Conservation (phyloP, 2,797 vertebrate genomes). For the Trachops cirrhosus region DNA sequence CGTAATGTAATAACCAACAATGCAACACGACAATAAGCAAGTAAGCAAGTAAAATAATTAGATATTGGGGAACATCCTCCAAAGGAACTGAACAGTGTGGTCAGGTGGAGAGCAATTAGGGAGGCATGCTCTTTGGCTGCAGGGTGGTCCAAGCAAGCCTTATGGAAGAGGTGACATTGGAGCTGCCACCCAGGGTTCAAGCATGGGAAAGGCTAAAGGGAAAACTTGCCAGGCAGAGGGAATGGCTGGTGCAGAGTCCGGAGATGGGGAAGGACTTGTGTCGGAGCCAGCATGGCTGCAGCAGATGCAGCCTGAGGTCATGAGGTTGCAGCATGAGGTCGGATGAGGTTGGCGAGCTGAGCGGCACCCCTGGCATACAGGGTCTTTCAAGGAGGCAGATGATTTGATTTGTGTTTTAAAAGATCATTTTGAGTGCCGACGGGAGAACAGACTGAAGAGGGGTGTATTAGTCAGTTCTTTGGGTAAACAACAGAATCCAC, state of each 20-base stretch:
- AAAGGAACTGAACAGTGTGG: neutral
- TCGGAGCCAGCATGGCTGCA: neutral
- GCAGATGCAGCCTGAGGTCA: fast-evolving
- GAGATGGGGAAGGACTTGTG: neutral
- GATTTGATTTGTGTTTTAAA: neutral
- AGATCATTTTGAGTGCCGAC: neutral
- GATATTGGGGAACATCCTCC: neutral
- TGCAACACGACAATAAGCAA: neutral
- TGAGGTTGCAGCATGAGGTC: too few species aligned
- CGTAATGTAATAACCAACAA: neutral
- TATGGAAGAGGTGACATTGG: neutral
- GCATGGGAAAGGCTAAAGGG: neutral
- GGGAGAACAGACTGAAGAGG: neutral
- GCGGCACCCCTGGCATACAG: fast-evolving
- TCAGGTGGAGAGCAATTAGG: neutral
- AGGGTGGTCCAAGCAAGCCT: neutral
- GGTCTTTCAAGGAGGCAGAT: neutral
- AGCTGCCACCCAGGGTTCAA: neutral
- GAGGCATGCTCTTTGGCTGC: neutral
- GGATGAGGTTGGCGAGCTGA: fast-evolving
- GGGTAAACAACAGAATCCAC: neutral
- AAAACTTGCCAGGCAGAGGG: neutral
- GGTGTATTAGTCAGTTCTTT: neutral
- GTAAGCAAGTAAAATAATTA: neutral
- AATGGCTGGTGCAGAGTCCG: fast-evolving